A percentile compares a stretch with the other conserved stretches of the same genome.
Conservation (phyloP, 1,140 invertebrate genomes). For the Drosophila kepulauana region DNA sequence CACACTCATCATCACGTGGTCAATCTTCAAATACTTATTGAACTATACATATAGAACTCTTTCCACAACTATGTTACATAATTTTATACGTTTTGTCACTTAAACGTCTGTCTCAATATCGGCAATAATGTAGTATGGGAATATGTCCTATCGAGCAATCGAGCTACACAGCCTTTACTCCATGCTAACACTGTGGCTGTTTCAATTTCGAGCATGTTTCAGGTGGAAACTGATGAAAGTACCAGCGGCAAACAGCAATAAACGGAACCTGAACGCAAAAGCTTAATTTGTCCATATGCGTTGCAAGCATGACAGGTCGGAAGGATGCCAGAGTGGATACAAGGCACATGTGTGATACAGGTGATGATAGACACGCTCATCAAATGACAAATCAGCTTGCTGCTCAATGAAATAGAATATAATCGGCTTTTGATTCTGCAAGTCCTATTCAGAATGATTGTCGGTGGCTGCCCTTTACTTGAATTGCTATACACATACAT, state of each 20-base stretch:
- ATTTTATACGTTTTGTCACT: no score
- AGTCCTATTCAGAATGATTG: conserved; percentile 79
- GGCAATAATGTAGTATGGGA: no score
- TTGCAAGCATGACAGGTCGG: no score
- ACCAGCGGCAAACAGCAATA: conserved; percentile 50
- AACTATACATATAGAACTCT: no score
- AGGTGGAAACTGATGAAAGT: conserved; percentile 27
- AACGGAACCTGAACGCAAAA: conserved; percentile 26
- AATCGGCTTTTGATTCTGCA: conserved; percentile 83
- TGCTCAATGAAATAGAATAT: conserved; percentile 82
- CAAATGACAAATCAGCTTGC: conserved; percentile 79
- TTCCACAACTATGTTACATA: no score
- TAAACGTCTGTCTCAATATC: no score
- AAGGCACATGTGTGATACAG: background rate
- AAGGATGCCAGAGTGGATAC: background rate
- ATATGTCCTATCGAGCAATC: no score
- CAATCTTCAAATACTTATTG: no score
- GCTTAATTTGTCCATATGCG: conserved; percentile 10
- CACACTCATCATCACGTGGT: no score
- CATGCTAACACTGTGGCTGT: conserved; percentile 37
- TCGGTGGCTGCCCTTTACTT: conserved; percentile 52
- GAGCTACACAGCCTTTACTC: background rate
- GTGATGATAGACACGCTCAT: conserved; percentile 43
- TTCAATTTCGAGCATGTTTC: conserved; percentile 41
- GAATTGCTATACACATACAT: conserved; percentile 43